Base-by-base conservation (phyloP, 2,888 invertebrate genomes). In the Dichetophora obliterata region DNA sequence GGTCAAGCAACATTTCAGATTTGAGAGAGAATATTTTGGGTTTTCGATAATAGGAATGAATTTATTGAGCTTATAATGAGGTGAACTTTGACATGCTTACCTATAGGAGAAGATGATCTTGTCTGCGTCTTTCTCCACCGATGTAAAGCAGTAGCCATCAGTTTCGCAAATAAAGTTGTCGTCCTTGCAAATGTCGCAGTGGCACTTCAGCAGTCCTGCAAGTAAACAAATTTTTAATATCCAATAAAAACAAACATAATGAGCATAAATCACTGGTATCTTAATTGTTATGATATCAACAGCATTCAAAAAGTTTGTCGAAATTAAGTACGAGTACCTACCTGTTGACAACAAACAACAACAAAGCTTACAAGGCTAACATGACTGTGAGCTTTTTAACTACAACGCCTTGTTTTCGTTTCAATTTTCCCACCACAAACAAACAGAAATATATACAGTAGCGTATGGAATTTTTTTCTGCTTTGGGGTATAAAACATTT, bases 61-160 rank as follows among this genome's bases (percentile, higher is more conserved):
- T 11, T 43, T 43, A 43, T 43, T 43, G 11, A 2, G 43, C 37
- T 6, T 6, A 43, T 6, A 2, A 11, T 43, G 4, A 6, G 11
- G 11, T 11, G 57, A 24, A 19, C 24, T 27, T 27, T 4, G 19
- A 59, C 57, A 77, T 66, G 72, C 91, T 92, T 93, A 96, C 96
- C 96, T 94, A 91, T 94, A 95, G 75, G 93, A 93, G 87, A 93
- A 92, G 82, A 92, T 84, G 69, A 86, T 84, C 65, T 82, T 81
- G 77, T 78, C 81, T 14, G 68, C 70, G 66, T 84, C 84, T 81
- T 86, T 87, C 74, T 92, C 92, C 79, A 94, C 93, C 75, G 96
- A 94, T 3, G 96, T 95, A 85, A 95, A 96, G 88, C 97, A 97
- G 87, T 93, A 94, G 61, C 97, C 97, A 90, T 96, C 96, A 5